These are phyloP conservation scores for Corythornis leucogaster DNA, from an alignment of 2,797 vertebrate species.

Conservation along the genomic window DNA sequence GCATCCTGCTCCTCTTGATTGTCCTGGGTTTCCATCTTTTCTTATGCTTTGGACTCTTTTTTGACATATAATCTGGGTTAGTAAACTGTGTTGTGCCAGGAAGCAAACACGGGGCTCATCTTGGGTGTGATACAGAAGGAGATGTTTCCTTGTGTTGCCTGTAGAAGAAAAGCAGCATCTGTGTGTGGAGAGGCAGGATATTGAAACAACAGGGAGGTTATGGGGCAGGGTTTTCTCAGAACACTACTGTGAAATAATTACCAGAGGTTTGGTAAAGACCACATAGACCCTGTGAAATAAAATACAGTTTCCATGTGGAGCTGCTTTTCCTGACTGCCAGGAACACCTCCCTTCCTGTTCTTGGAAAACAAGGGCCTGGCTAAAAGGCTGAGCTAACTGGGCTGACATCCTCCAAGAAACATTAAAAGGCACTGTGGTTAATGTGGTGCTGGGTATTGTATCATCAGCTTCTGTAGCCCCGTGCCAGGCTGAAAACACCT, in stretches of 20 bases:
- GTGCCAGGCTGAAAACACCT: not conserved
- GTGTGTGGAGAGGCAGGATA: not conserved
- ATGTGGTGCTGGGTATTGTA: not conserved
- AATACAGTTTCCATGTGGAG: not conserved
- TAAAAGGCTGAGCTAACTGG: not conserved
- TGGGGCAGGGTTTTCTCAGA: not conserved
- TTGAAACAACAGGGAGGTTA: not conserved
- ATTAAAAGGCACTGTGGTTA: not conserved
- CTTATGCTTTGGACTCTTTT: not conserved
- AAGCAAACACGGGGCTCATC: not conserved
- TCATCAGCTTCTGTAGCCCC: not conserved
- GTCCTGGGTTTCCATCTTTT: not conserved
- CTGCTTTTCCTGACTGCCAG: not conserved
- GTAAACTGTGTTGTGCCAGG: not conserved
- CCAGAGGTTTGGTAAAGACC: not conserved
- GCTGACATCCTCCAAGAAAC: not conserved
- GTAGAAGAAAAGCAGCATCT: not conserved
- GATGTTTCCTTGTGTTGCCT: not conserved
- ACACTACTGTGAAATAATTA: not conserved
- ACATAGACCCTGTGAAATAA: not conserved
- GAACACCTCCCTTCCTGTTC: slow-evolving; percentile 63
- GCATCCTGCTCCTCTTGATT: not conserved
- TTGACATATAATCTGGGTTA: not conserved
- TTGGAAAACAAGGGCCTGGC: slow-evolving; percentile 48
- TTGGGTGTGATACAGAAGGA: not conserved